These are phyloP conservation scores for Apteryx owenii DNA, from an alignment of 2,113 vertebrate genomes.

Conservation along the genomic window DNA sequence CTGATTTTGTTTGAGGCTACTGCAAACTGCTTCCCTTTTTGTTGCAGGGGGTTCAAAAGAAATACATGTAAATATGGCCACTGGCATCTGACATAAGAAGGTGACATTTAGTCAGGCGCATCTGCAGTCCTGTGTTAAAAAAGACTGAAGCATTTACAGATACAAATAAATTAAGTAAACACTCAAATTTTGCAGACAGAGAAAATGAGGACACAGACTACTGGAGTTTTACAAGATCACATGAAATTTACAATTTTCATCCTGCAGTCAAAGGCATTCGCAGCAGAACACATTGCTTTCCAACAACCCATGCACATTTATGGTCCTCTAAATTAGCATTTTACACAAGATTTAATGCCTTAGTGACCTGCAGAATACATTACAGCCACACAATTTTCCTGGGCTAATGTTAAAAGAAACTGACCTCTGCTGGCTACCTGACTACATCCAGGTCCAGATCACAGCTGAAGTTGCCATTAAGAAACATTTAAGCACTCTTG, in stretches of 20 bases:
- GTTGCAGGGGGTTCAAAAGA: neutral
- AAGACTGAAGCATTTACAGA: neutral
- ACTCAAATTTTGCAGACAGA: neutral
- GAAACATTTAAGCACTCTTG: neutral
- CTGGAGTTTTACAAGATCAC: neutral
- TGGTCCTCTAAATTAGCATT: neutral
- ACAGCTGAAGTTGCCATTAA: neutral
- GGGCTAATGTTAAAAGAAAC: neutral
- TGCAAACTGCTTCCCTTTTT: neutral
- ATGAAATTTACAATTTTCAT: neutral
- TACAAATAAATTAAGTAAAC: neutral
- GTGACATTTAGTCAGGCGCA: neutral
- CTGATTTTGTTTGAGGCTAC: neutral
- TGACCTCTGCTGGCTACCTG: neutral
- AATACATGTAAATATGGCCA: neutral
- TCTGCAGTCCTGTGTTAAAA: neutral
- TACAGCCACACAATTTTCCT: accelerated
- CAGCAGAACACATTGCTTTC: neutral
- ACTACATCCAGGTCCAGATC: neutral
- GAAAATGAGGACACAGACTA: neutral
- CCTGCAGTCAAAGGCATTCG: neutral
- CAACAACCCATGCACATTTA: neutral
- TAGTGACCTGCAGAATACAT: neutral
- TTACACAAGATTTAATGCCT: neutral
- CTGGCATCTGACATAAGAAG: neutral